These are phyloP conservation scores for Podarcis siculus DNA, from an alignment of 2,797 vertebrate genomes.

Conservation along the genomic window DNA sequence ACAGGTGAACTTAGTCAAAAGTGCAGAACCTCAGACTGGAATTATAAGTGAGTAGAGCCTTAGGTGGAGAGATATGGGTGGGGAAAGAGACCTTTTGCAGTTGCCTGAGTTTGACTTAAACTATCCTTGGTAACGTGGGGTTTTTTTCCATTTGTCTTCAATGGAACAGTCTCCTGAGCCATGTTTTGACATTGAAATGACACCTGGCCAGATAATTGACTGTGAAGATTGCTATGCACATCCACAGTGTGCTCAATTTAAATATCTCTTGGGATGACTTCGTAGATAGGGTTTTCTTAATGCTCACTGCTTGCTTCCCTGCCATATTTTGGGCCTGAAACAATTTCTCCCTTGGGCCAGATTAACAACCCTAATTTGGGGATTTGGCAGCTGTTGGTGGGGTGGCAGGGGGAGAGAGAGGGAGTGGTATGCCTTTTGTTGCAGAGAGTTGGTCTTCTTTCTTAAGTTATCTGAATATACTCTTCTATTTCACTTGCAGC, in stretches of 20 bases:
- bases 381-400: background rate
- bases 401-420: background rate
- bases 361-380: background rate
- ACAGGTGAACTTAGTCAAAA: background rate
- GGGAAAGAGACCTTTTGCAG: background rate
- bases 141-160: background rate
- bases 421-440: background rate
- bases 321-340: background rate
- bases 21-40: background rate
- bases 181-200: background rate
- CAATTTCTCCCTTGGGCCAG: background rate
- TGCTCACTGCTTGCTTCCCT: background rate
- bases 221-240: background rate
- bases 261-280: background rate
- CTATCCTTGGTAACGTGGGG: accelerated
- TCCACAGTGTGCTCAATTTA: background rate
- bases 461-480: background rate
- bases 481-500: background rate
- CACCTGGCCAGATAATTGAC: background rate
- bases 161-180: background rate
- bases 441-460: background rate
- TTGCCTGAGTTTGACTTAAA: accelerated
- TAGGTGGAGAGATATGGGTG: accelerated
- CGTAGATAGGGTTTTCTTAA: background rate
- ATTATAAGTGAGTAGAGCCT: no score